Conservation (phyloP, 2,888 invertebrate species). For the Odontothrips loti region DNA sequence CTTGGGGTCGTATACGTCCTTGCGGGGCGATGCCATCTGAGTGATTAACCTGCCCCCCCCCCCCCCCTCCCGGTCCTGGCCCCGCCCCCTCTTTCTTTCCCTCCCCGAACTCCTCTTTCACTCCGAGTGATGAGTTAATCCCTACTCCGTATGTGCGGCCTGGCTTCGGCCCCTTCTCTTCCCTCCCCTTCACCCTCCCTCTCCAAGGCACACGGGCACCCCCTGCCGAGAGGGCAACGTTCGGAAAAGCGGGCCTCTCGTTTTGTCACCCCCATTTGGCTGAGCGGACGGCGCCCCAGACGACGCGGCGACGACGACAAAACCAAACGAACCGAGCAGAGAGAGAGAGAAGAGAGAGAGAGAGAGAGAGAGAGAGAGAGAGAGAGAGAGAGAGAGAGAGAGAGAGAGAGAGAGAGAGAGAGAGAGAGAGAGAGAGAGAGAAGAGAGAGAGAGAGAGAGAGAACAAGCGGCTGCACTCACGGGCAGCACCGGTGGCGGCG, state of each 20-base stretch:
- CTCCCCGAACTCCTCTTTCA: not conserved
- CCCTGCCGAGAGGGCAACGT: no score
- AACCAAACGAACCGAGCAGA: not conserved
- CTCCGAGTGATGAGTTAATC: constrained; percentile 22
- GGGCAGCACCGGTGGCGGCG: not conserved
- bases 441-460: no score
- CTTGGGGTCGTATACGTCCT: no score
- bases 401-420: not conserved
- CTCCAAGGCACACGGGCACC: not conserved
- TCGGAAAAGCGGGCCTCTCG: not conserved
- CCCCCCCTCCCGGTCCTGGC: not conserved
- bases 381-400: no score
- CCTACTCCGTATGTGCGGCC: not conserved
- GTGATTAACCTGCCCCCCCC: constrained; percentile 16
- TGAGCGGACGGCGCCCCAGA: not conserved
- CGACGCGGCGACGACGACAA: not conserved
- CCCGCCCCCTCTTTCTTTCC: constrained; percentile 9
- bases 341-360: not conserved
- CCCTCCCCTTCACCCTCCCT: not conserved
- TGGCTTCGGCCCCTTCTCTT: not conserved
- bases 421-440: not conserved
- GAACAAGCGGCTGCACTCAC: no score
- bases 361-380: no score
- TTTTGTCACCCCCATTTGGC: not conserved
- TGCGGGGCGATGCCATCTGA: not conserved